These are phyloP conservation scores for Oligia fasciuncula DNA, from an alignment of 2,888 invertebrate genomes.

Conservation along the genomic window DNA sequence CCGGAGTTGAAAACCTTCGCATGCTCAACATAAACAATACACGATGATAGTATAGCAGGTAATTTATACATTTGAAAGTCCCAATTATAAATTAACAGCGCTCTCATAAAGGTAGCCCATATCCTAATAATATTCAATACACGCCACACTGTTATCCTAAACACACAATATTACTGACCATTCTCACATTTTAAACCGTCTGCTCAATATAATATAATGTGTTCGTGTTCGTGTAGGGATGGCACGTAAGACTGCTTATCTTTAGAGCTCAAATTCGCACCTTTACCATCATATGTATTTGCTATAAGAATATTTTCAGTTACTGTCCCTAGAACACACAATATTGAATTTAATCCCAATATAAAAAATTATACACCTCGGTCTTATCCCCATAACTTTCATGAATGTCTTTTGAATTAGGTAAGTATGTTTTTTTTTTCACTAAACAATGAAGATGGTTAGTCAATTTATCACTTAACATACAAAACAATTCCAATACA, in stretches of 20 bases:
- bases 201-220: background rate
- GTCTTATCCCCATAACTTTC: background rate
- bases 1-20: background rate
- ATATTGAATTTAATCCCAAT: background rate
- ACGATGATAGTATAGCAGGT: background rate
- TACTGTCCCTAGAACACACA: background rate
- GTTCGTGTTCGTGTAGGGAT: background rate
- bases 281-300: background rate
- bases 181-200: background rate
- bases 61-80: slow-evolving; percentile 5
- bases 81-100: slow-evolving; percentile 25
- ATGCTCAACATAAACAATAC: no score
- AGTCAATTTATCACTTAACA: background rate
- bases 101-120: background rate
- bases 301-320: background rate
- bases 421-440: background rate
- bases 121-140: slow-evolving; percentile 5
- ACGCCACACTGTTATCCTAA: slow-evolving; percentile 18
- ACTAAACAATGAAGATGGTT: background rate
- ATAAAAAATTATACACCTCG: background rate
- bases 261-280: background rate
- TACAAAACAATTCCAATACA: background rate
- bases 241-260: background rate
- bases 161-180: slow-evolving; percentile 25
- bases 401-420: background rate